Conservation (phyloP, 1,140 invertebrate species). For the Ceratosolen solmsi region DNA sequence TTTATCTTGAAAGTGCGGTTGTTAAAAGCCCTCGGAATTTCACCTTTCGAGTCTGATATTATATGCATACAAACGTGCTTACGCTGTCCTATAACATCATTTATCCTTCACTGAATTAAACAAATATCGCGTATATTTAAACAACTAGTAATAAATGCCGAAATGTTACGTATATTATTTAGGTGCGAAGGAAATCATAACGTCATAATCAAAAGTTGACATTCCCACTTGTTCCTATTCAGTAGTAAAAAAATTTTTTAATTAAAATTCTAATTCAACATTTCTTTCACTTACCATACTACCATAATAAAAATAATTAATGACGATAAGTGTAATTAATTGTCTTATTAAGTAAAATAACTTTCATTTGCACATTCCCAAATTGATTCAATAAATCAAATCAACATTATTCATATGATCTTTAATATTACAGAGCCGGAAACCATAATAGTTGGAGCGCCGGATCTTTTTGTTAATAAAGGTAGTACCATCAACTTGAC, state of each 20-base stretch:
- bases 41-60: slow-evolving; percentile 6
- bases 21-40: slow-evolving; percentile 18
- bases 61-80: not conserved
- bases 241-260: not conserved
- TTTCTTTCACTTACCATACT: not conserved
- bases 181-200: no score
- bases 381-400: not conserved
- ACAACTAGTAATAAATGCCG: not conserved
- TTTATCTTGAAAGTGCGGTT: slow-evolving; percentile 39
- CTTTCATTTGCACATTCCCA: no score
- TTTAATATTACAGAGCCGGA: slow-evolving; percentile 75
- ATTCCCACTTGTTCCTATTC: no score
- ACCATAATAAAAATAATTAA: no score
- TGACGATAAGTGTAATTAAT: no score
- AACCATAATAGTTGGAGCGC: slow-evolving; percentile 78
- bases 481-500: slow-evolving; percentile 82
- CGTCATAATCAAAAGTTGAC: no score
- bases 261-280: not conserved
- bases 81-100: not conserved
- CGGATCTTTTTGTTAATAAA: slow-evolving; percentile 79
- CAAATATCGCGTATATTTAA: not conserved
- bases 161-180: not conserved
- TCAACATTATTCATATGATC: not conserved
- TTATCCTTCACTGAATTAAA: not conserved
- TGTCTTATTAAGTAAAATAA: no score